Evolutionary conservation across 2,888 invertebrate genomes (phyloP).

Genomic region (Phlogophora meticulosa): DNA sequence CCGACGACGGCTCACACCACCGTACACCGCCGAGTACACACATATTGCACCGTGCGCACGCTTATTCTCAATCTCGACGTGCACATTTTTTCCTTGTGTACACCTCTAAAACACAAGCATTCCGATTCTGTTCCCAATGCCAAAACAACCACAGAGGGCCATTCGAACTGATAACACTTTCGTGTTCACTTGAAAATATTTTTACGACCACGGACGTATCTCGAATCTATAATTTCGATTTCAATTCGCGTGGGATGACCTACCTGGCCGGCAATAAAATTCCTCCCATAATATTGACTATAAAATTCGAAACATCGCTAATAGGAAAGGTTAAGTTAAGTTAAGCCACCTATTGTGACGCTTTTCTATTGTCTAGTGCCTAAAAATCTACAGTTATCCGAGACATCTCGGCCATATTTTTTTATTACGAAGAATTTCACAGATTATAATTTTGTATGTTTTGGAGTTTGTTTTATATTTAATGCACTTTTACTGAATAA

Average conservation of each 20-base stretch:
- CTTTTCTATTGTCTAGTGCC: constrained; percentile 52
- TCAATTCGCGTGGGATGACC: constrained; percentile 61
- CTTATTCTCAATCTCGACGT: constrained; percentile 48
- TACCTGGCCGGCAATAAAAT: constrained; percentile 57
- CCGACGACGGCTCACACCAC: constrained; percentile 53
- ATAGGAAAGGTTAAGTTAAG: constrained; percentile 55
- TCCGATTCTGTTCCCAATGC: constrained; percentile 36
- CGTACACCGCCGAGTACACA: constrained; percentile 41
- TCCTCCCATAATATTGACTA: constrained; percentile 51
- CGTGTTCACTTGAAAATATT: constrained; percentile 59
- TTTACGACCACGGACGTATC: constrained; percentile 51
- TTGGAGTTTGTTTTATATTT: constrained; percentile 22
- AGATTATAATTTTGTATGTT: constrained; percentile 39
- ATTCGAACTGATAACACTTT: constrained; percentile 53
- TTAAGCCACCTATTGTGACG: constrained; percentile 52
- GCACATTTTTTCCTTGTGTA: constrained; percentile 45
- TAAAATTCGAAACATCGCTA: constrained; percentile 58
- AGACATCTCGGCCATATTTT: constrained; percentile 31
- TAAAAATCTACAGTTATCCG: constrained; percentile 33
- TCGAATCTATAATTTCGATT: constrained; percentile 58
- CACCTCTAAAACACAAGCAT: constrained; percentile 23
- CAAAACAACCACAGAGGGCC: constrained; percentile 33
- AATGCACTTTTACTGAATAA: constrained; percentile 46
- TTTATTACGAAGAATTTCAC: constrained; percentile 38
- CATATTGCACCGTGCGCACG: constrained; percentile 47